A percentile compares a stretch with the other conserved stretches of the same genome.
Evolutionary conservation across 2,797 vertebrate genomes (phyloP).

Genomic region (Darevskia mixta): DNA sequence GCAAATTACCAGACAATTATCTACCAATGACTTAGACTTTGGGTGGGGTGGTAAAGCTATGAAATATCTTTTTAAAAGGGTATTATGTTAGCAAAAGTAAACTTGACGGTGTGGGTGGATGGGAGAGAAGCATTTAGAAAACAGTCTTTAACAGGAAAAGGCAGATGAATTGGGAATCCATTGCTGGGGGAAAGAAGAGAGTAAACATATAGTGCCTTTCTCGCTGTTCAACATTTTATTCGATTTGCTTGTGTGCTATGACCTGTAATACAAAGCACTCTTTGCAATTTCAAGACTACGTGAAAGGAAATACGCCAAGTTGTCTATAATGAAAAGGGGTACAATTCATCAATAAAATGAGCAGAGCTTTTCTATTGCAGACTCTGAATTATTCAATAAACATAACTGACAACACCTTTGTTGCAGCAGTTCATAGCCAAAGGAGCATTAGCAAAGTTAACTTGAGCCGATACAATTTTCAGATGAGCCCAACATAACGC

Average conservation of each 20-base stretch:
- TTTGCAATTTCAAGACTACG: constrained; percentile 40
- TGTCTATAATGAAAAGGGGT: constrained; percentile 58
- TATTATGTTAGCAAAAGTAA: constrained; percentile 53
- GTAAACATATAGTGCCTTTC: constrained; percentile 52
- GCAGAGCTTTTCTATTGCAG: constrained; percentile 55
- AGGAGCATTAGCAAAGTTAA: constrained; percentile 41
- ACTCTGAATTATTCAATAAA: constrained; percentile 52
- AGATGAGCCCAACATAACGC: constrained; percentile 27
- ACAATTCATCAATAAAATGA: constrained; percentile 60
- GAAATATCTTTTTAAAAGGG: constrained; percentile 30
- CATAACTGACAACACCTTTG: constrained; percentile 45
- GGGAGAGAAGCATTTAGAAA: neutral
- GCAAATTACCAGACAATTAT: constrained; percentile 26
- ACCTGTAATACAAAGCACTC: constrained; percentile 45
- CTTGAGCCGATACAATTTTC: neutral
- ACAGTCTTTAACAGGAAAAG: neutral
- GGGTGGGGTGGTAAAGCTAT: constrained; percentile 49
- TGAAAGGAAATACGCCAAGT: constrained; percentile 61
- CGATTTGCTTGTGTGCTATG: constrained; percentile 45
- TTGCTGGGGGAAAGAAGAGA: constrained; percentile 36
- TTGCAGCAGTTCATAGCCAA: constrained; percentile 45
- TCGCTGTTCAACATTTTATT: constrained; percentile 44
- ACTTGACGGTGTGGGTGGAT: neutral
- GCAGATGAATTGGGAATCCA: neutral
- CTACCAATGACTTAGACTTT: constrained; percentile 57